A percentile compares a stretch with the other conserved stretches of the same genome.
Conservation (phyloP, 2,888 invertebrate species). For the Nematopogon swammerdamellus region DNA sequence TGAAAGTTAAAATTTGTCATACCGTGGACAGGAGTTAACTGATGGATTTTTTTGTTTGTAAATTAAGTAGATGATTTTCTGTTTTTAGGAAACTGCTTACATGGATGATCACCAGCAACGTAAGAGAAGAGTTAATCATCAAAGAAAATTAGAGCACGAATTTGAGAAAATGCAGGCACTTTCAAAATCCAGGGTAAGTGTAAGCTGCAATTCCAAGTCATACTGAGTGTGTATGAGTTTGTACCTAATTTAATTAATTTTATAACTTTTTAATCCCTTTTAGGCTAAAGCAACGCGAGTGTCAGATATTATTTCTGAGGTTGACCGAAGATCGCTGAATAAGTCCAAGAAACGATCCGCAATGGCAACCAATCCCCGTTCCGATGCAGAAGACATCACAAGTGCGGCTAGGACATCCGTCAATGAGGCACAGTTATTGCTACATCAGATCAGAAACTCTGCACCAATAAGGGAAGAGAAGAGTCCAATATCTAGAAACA, state of each 20-base stretch:
- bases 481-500: background rate
- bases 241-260: no score
- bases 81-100: slow-evolving; percentile 29
- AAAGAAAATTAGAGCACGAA: slow-evolving; percentile 35
- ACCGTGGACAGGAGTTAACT: no score
- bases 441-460: background rate
- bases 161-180: slow-evolving; percentile 32
- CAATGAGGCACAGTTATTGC: background rate
- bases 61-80: no score
- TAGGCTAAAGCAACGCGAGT: background rate
- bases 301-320: background rate
- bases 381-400: background rate
- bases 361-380: background rate
- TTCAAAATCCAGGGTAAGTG: background rate
- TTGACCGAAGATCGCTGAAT: background rate
- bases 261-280: background rate
- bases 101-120: slow-evolving; percentile 33
- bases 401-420: background rate
- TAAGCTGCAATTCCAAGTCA: no score
- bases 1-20: no score
- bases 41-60: no score
- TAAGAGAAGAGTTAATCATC: slow-evolving; percentile 25
- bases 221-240: no score
- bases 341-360: background rate
- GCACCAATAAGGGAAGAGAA: background rate